A percentile compares a stretch with the other conserved stretches of the same genome.
These are phyloP conservation scores for Leptonema lineaticorne DNA, from an alignment of 1,140 invertebrate genomes.

Conservation along the genomic window DNA sequence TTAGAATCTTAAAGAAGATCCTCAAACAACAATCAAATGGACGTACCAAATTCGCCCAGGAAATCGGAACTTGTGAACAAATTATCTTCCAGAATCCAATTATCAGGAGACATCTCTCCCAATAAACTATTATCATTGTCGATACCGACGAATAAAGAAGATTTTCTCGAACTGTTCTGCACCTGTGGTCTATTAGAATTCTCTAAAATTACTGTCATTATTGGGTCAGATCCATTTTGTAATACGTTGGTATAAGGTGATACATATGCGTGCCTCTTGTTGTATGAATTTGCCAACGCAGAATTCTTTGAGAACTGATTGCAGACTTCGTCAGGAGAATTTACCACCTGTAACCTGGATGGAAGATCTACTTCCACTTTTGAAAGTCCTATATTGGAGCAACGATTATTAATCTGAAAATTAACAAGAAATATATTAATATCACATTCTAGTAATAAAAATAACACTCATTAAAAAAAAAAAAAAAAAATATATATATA, in stretches of 20 bases:
- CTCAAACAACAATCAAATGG: constrained; percentile 41
- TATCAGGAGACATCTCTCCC: constrained; percentile 26
- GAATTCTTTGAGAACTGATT: background rate
- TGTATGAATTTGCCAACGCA: background rate
- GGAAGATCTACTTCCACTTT: too few relatives aligned
- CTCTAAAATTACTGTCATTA: constrained; percentile 31
- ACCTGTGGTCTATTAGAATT: background rate
- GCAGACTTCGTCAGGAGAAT: background rate
- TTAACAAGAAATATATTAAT: background rate
- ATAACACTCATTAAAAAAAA: too few relatives aligned
- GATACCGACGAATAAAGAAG: background rate
- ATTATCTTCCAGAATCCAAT: constrained; percentile 27
- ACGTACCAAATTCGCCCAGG: constrained; percentile 28
- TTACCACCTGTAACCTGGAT: background rate
- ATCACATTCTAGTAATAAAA: too few relatives aligned
- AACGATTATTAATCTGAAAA: background rate
- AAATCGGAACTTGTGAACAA: constrained; percentile 27
- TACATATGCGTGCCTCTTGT: background rate
- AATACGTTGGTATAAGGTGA: constrained; percentile 27
- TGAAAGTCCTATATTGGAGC: too few relatives aligned
- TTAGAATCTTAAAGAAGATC: constrained; percentile 33
- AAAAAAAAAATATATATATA: too few relatives aligned
- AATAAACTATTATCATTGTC: constrained; percentile 32
- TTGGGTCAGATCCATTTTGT: constrained; percentile 34
- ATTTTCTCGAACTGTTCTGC: constrained; percentile 6